Evolutionary conservation across 1,140 invertebrate species (phyloP), one percentile per base, ranked within the genome.

Genomic region (Antheraea mylitta): DNA sequence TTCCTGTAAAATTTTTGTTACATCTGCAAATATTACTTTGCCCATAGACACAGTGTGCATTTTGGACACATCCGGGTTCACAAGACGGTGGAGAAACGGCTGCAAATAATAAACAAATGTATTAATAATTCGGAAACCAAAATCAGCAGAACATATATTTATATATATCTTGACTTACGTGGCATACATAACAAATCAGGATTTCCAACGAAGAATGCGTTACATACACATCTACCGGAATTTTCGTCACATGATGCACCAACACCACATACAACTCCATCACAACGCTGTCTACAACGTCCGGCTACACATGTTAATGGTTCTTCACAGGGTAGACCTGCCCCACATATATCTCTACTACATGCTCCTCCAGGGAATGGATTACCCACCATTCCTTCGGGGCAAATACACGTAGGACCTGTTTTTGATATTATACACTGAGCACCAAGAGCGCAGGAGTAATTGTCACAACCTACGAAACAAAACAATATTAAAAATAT

Each of bases 101-200:
- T 97, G 85, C 36, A 93, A 94, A 74, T 69, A 38, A 65, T n/a
- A 66, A 37, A 45, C 5, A 36, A 11, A 19, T 42, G 53, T 53
- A 58, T 16, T 59, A 66, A 66, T 38, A 18, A n/a, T 36, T 36
- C 9, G 9, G 13, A 18, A 37, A 38, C 36, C 16, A 18, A 30
- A 66, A 58, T 0, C 19, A n/a, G 3, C 11, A n/a, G 2, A 48
- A 58, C 58, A 16, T 36, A n/a, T 16, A 30, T 61, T 61, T 61
- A n/a, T 59, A 36, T 60, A 77, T 69, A 62, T 61, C 61, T 67
- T 58, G 53, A 96, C 96, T 96, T 94, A 97, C 96, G 97, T 83
- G 97, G 97, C 94, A 98, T 97, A 83, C 97, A 98, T 22, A 98
- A 93, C 9, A 98, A 90, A 80, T 97, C 96, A 0, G 97, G 97